Conservation (phyloP, 2,888 invertebrate genomes). For the Blomia tropicalis region DNA sequence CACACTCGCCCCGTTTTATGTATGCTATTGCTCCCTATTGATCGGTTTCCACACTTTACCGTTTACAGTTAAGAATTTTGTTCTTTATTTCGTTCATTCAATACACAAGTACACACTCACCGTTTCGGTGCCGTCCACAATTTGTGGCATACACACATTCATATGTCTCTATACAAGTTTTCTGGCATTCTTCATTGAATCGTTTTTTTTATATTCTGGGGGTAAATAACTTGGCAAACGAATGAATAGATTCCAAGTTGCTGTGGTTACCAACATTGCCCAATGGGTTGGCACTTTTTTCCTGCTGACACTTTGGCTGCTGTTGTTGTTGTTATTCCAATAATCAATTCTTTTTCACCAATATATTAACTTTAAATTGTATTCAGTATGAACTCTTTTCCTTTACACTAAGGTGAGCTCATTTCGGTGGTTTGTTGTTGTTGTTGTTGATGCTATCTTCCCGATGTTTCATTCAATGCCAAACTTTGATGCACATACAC, state of each 20-base stretch:
- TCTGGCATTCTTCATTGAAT: not conserved
- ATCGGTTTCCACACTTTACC: too few relatives aligned
- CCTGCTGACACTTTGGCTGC: not conserved
- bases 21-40: not conserved
- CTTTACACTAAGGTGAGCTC: too few relatives aligned
- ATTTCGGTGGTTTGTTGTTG: too few relatives aligned
- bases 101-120: not conserved
- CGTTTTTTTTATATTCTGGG: not conserved
- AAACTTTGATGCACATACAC: too few relatives aligned
- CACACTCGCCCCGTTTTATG: not conserved
- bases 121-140: not conserved
- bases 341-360: conserved; percentile 12
- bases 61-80: too few relatives aligned
- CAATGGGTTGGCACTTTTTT: not conserved
- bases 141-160: too few relatives aligned
- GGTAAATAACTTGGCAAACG: conserved; percentile 12
- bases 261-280: conserved; percentile 8
- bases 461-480: too few relatives aligned
- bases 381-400: too few relatives aligned
- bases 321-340: too few relatives aligned
- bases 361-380: too few relatives aligned
- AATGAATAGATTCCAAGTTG: not conserved
- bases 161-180: too few relatives aligned
- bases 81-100: not conserved
- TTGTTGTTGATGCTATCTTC: too few relatives aligned